Conservation (phyloP, 1,140 invertebrate species). For the Drosophila asahinai region DNA sequence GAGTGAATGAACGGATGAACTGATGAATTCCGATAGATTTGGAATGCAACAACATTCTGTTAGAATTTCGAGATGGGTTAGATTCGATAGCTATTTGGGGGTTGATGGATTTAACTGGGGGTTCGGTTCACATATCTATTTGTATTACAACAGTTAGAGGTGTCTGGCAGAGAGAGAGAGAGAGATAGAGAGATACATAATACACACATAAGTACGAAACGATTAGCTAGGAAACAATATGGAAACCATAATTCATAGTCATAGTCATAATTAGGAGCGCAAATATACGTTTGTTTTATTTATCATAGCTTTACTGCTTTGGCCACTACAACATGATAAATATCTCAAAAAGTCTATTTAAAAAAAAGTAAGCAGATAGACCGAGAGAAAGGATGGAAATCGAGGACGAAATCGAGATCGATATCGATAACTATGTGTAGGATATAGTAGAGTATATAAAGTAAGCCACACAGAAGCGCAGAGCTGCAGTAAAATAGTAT, state of each 20-base stretch:
- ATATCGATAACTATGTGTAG: conserved; percentile 12
- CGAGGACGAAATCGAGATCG: conserved; percentile 9
- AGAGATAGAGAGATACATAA: conserved; percentile 1
- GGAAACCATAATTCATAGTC: conserved; percentile 59
- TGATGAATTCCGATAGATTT: conserved; percentile 39
- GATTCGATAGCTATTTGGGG: conserved; percentile 23
- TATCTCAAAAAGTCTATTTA: conserved; percentile 43
- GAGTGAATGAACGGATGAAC: conserved; percentile 34
- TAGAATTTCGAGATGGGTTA: conserved; percentile 27
- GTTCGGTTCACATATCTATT: conserved; percentile 48
- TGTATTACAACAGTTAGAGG: conserved; percentile 70
- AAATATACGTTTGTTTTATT: conserved; percentile 29
- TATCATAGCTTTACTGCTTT: conserved; percentile 57
- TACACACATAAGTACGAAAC: conserved; percentile 71
- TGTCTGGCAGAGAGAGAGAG: conserved; percentile 39
- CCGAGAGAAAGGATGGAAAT: conserved; percentile 3
- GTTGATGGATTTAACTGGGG: conserved; percentile 21
- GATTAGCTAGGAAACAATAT: conserved; percentile 64
- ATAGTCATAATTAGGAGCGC: conserved; percentile 29
- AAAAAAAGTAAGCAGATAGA: conserved; percentile 31
- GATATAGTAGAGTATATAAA: conserved; percentile 18
- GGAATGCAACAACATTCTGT: conserved; percentile 33
- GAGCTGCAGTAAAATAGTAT: conserved; percentile 15
- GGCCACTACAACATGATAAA: conserved; percentile 68
- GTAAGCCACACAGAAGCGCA: conserved; percentile 49